Percentiles rank a stretch among this genome's conserved stretches.
Evolutionary conservation across 2,888 invertebrate species (phyloP).

Genomic region (Tuberolachnus salignus): DNA sequence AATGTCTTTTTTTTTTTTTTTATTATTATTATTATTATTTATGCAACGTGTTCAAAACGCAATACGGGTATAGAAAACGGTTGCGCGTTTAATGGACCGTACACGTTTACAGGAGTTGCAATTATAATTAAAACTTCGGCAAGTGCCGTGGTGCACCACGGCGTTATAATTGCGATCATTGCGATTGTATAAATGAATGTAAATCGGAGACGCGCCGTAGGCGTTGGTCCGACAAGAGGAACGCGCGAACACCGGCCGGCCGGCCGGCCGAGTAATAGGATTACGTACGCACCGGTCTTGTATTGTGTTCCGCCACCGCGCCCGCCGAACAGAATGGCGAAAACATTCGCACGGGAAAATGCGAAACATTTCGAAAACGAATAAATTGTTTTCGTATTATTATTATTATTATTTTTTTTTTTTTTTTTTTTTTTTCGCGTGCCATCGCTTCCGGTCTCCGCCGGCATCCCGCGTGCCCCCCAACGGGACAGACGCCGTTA

Average conservation of each 20-base stretch:
- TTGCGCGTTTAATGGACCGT: not conserved
- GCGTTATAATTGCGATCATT: too few relatives aligned
- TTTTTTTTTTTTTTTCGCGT: not conserved
- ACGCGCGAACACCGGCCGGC: too few relatives aligned
- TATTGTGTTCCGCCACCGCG: too few relatives aligned
- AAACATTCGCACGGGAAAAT: too few relatives aligned
- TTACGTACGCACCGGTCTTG: too few relatives aligned
- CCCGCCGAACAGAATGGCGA: too few relatives aligned
- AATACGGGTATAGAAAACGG: not conserved
- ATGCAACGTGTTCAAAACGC: slow-evolving; percentile 1
- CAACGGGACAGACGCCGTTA: not conserved
- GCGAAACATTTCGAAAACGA: not conserved
- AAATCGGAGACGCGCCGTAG: too few relatives aligned
- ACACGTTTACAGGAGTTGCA: not conserved
- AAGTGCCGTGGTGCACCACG: too few relatives aligned
- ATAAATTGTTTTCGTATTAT: slow-evolving; percentile 6
- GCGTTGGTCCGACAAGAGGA: too few relatives aligned
- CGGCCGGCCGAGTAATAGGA: too few relatives aligned
- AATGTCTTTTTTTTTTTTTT: not conserved
- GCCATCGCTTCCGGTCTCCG: not conserved
- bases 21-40: not conserved
- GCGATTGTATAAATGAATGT: too few relatives aligned
- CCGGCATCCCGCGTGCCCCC: not conserved
- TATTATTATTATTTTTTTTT: slow-evolving; percentile 12
- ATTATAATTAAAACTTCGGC: not conserved